These are phyloP conservation scores for Mesembrinibis cayennensis DNA, from an alignment of 2,113 vertebrate species.

Conservation along the genomic window DNA sequence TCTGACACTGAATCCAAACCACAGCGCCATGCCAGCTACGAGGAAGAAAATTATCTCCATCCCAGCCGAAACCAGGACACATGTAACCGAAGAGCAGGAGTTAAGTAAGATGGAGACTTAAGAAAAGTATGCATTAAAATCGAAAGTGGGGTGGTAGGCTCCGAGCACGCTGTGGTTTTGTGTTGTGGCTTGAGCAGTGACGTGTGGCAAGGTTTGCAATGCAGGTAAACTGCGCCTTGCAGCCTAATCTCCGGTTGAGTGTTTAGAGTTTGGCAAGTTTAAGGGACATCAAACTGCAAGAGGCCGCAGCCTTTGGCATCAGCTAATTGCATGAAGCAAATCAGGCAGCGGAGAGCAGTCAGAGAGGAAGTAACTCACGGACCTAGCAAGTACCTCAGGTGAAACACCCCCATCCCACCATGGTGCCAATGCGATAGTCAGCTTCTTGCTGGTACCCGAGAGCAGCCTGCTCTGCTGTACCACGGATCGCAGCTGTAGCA, in stretches of 20 bases:
- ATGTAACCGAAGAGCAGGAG: background rate
- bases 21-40: too few species aligned
- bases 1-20: too few species aligned
- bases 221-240: accelerated
- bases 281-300: background rate
- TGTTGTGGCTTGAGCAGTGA: too few species aligned
- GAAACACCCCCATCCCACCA: background rate
- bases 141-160: background rate
- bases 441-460: background rate
- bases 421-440: background rate
- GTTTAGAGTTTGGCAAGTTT: background rate
- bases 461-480: background rate
- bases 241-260: background rate
- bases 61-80: too few species aligned
- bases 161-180: background rate
- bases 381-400: background rate
- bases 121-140: background rate
- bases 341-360: background rate
- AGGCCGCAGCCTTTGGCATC: background rate
- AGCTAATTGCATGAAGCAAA: background rate
- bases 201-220: accelerated
- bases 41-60: too few species aligned
- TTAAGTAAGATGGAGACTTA: background rate
- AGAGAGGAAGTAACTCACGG: accelerated
- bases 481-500: background rate